Evolutionary conservation across 2,797 vertebrate genomes (phyloP), one percentile per base, ranked within the genome.

Genomic region (Meriones psammophilus): DNA sequence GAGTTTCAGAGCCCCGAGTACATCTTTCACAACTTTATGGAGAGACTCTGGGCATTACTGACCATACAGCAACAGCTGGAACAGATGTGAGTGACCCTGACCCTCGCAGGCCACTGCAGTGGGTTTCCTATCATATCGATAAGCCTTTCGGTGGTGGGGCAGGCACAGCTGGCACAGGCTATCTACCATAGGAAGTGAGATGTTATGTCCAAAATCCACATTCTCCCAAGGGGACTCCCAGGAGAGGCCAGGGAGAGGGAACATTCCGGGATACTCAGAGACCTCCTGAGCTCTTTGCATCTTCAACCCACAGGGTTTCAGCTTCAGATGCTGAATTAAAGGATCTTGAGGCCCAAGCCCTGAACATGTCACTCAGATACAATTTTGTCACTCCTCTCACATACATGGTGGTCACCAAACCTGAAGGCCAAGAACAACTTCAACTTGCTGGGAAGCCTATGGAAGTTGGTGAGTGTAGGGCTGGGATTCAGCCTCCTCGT

Each of bases 331-430:
- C 98, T 36, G 97, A 99, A n/a, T 98, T 98, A 97, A 96, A 74
- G 64, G 98, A 97, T 3, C 97, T 98, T 50, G 98, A 98, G 39
- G 97, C 96, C 0, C 98, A 97, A 96, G 99, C 99, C 58, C 95
- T 99, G 97, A 98, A 98, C 1, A 98, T 99, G 96, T 99, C 99
- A 0, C 98, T 99, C 93, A 97, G 0, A 28, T 99, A 99, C 97
- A 99, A 92, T 97, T 99, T 99, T 15, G 99, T 99, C 89, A 99
- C 99, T 0, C 99, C 99, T 0, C 98, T 99, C 95, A 99, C 99
- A 0, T 99, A 99, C 96, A 99, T 99, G 99, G 99, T 99, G 96
- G 99, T 99, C 98, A 99, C 98, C 97, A 99, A 99, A 96, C 99
- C 99, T 0, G 93, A 99, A 42, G 97, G 88, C 62, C 95, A 98